Conservation (phyloP, 2,888 invertebrate genomes). For the Mesorhabditis spiculigera region DNA sequence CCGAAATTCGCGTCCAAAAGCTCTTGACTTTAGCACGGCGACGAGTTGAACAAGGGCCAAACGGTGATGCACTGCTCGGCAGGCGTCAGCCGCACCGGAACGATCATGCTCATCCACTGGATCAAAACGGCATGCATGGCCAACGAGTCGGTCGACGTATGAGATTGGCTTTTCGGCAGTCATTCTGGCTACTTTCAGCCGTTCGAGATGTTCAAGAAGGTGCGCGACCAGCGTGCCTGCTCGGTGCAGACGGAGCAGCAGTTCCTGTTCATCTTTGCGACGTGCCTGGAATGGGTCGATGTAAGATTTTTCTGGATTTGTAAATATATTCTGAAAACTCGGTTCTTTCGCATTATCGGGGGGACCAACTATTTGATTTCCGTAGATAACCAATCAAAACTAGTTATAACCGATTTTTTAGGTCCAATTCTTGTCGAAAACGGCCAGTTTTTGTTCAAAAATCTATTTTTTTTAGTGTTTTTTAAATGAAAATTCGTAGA, state of each 20-base stretch:
- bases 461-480: too few relatives aligned
- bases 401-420: too few relatives aligned
- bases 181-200: too few relatives aligned
- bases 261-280: conserved; percentile 12
- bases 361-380: too few relatives aligned
- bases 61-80: conserved; percentile 14
- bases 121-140: conserved; percentile 8
- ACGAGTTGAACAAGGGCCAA: neutral
- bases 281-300: conserved; percentile 9
- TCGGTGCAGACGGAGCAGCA: conserved; percentile 17
- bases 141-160: neutral
- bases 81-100: conserved; percentile 2
- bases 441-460: too few relatives aligned
- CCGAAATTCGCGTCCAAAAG: too few relatives aligned
- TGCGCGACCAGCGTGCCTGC: conserved; percentile 16
- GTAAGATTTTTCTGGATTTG: neutral
- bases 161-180: neutral
- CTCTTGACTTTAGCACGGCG: too few relatives aligned
- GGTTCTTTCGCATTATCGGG: too few relatives aligned
- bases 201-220: conserved; percentile 6
- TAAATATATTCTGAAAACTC: too few relatives aligned
- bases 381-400: too few relatives aligned
- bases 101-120: conserved; percentile 11
- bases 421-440: too few relatives aligned
- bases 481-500: too few relatives aligned